These are phyloP conservation scores for Sphaerophoria taeniata DNA, from an alignment of 2,888 invertebrate species.

Conservation along the genomic window DNA sequence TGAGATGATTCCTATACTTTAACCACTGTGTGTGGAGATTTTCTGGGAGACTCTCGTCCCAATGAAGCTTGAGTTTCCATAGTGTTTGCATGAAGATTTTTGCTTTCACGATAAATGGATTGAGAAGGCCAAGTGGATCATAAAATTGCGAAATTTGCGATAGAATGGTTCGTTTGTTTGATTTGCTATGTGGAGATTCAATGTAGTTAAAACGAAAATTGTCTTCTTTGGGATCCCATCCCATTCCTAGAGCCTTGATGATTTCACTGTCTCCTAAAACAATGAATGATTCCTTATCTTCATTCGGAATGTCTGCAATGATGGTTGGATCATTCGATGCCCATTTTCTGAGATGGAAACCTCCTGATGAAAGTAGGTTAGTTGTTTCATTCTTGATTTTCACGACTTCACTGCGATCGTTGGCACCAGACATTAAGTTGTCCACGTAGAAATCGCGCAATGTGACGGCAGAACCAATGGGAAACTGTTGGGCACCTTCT, in stretches of 20 bases:
- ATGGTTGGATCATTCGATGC: slow-evolving; percentile 28
- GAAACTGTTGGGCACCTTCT: slow-evolving; percentile 22
- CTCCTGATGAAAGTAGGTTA: neutral
- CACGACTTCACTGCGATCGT: neutral
- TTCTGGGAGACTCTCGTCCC: slow-evolving; percentile 15
- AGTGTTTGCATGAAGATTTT: slow-evolving; percentile 38
- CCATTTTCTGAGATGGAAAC: slow-evolving; percentile 17
- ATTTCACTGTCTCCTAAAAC: slow-evolving; percentile 42
- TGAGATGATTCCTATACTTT: slow-evolving; percentile 1
- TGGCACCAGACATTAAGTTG: slow-evolving; percentile 59
- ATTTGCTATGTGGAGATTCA: neutral
- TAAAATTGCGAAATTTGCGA: slow-evolving; percentile 46
- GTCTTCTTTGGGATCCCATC: slow-evolving; percentile 52
- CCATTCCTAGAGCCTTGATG: slow-evolving; percentile 40
- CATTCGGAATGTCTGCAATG: slow-evolving; percentile 10
- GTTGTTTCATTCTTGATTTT: slow-evolving; percentile 12
- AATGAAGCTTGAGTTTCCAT: slow-evolving; percentile 9
- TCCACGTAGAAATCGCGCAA: slow-evolving; percentile 50
- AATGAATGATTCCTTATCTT: slow-evolving; percentile 23
- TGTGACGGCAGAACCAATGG: slow-evolving; percentile 9
- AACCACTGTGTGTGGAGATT: slow-evolving; percentile 4
- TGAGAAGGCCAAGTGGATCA: slow-evolving; percentile 55
- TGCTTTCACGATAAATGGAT: slow-evolving; percentile 53
- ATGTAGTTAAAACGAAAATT: slow-evolving; percentile 40
- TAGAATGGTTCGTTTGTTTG: slow-evolving; percentile 56